Percentiles rank a stretch among this genome's conserved stretches.
Evolutionary conservation across 2,888 invertebrate species (phyloP).

Genomic region (Lysandra coridon): DNA sequence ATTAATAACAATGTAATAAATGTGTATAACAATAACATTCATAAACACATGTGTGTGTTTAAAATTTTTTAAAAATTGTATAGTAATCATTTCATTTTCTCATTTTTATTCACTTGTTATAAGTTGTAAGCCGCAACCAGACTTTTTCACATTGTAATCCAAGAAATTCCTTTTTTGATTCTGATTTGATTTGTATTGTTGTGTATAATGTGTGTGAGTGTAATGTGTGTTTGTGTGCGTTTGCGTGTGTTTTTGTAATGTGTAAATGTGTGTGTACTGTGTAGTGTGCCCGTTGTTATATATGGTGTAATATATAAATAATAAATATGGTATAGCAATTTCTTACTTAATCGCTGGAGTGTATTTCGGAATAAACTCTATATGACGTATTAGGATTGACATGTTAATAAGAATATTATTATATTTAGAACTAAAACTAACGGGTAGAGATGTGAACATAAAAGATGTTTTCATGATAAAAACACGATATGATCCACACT

Average conservation of each 20-base stretch:
- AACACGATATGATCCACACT: constrained; percentile 62
- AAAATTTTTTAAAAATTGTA: too few species aligned
- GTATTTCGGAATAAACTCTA: neutral
- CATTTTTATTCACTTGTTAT: too few species aligned
- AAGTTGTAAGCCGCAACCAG: too few species aligned
- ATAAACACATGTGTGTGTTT: too few species aligned
- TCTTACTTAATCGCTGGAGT: neutral
- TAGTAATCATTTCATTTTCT: too few species aligned
- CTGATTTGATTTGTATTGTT: neutral
- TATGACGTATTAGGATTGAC: neutral
- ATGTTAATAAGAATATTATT: constrained; percentile 9
- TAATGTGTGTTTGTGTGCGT: neutral
- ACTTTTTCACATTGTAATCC: too few species aligned
- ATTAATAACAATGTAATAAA: neutral
- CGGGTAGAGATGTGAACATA: constrained; percentile 57
- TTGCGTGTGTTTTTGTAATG: neutral
- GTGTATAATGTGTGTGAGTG: neutral
- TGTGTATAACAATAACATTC: too few species aligned
- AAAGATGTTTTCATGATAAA: constrained; percentile 57
- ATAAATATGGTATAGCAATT: neutral
- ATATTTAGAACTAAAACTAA: constrained; percentile 31
- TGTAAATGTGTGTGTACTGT: neutral
- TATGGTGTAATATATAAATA: neutral
- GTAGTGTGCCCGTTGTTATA: neutral
- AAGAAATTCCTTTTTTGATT: too few species aligned